These are phyloP conservation scores for Varanus salvator DNA, from an alignment of 2,113 vertebrate species.

Conservation along the genomic window DNA sequence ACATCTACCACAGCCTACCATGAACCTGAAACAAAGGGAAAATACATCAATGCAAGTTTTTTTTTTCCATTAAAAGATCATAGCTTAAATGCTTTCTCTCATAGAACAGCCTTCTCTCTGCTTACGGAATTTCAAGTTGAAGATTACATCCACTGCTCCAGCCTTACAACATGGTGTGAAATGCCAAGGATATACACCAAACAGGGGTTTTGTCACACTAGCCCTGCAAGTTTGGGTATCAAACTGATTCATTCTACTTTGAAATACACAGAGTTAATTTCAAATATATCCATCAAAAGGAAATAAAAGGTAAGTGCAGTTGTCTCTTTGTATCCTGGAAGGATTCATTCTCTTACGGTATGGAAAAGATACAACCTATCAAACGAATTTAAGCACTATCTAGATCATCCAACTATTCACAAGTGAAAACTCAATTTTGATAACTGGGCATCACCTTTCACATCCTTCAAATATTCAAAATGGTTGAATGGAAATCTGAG, in stretches of 20 bases:
- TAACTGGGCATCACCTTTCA: fast-evolving
- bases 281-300: not conserved
- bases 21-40: conserved; percentile 83
- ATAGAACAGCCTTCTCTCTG: conserved; percentile 25
- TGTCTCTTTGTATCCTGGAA: not conserved
- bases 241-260: not conserved
- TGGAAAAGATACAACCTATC: fast-evolving
- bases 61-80: not conserved
- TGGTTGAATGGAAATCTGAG: not conserved
- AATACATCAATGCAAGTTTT: not conserved
- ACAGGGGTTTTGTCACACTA: not conserved
- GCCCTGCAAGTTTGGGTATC: conserved; percentile 23
- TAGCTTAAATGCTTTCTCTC: not conserved
- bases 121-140: conserved; percentile 31
- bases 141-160: conserved; percentile 69
- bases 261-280: not conserved
- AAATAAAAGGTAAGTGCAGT: not conserved
- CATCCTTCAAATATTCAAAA: not conserved
- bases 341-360: not conserved
- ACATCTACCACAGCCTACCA: conserved; percentile 97
- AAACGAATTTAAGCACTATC: not conserved
- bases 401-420: not conserved
- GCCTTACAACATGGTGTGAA: conserved; percentile 68
- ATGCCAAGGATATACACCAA: conserved; percentile 7
- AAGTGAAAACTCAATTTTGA: not conserved